These are phyloP conservation scores for Dermolepida albohirtum DNA, from an alignment of 2,888 invertebrate species.

Conservation along the genomic window DNA sequence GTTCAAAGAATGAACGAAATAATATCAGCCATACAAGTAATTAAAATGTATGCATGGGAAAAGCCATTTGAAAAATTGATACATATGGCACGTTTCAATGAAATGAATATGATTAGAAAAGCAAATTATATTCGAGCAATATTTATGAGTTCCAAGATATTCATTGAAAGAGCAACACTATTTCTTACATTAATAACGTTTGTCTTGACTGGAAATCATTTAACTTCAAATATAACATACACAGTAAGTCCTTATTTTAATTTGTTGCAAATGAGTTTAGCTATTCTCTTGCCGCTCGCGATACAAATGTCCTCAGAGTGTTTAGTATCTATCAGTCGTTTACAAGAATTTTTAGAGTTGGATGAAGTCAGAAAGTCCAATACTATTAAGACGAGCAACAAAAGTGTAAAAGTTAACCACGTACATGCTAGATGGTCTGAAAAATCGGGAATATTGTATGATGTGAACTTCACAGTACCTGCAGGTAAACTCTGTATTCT, in stretches of 20 bases:
- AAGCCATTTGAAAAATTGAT: constrained; percentile 69
- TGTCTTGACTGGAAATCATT: constrained; percentile 73
- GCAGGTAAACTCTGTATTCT: constrained; percentile 68
- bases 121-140: constrained; percentile 74
- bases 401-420: constrained; percentile 49
- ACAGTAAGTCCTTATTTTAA: constrained; percentile 67
- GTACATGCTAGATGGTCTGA: constrained; percentile 57
- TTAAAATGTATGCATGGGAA: constrained; percentile 83
- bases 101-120: constrained; percentile 50
- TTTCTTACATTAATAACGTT: constrained; percentile 82
- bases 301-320: constrained; percentile 72
- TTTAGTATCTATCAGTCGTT: constrained; percentile 67
- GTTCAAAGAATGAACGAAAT: constrained; percentile 78
- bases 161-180: constrained; percentile 83
- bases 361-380: constrained; percentile 66
- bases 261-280: constrained; percentile 67
- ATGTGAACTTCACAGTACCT: constrained; percentile 64
- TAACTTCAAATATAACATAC: constrained; percentile 66
- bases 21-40: constrained; percentile 75
- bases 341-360: constrained; percentile 69
- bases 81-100: constrained; percentile 44
- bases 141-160: constrained; percentile 79
- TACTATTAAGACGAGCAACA: constrained; percentile 39
- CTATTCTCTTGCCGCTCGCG: constrained; percentile 72
- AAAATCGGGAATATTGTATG: constrained; percentile 53